These are phyloP conservation scores for Trichonephila clavata DNA, from an alignment of 1,140 invertebrate species.

Conservation along the genomic window DNA sequence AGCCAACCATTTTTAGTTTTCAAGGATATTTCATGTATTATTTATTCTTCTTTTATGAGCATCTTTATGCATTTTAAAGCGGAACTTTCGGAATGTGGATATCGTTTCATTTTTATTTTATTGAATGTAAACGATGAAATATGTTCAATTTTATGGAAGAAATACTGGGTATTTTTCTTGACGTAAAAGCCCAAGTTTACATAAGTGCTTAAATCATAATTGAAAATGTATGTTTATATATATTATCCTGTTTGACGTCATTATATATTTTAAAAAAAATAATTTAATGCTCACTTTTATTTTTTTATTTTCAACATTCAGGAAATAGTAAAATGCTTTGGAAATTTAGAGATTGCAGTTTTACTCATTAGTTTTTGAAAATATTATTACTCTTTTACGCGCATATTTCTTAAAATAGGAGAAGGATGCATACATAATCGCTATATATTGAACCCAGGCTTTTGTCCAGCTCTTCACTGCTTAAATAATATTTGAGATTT, in stretches of 20 bases:
- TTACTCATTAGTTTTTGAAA: too few species aligned
- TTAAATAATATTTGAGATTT: too few species aligned
- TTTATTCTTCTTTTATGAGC: conserved; percentile 22
- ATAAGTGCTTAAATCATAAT: background rate
- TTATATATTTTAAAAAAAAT: too few species aligned
- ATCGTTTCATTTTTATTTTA: background rate
- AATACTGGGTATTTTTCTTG: background rate
- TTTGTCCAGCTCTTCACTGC: too few species aligned
- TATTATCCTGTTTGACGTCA: background rate
- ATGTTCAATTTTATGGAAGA: background rate
- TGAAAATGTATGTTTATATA: background rate
- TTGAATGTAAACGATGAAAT: background rate
- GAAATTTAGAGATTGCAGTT: too few species aligned
- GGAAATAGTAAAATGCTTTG: too few species aligned
- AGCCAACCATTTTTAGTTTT: conserved; percentile 38
- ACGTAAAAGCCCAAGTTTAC: background rate
- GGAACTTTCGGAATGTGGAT: conserved; percentile 19
- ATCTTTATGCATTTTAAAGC: conserved; percentile 29
- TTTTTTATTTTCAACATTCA: too few species aligned
- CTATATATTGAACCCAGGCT: too few species aligned
- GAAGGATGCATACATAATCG: too few species aligned
- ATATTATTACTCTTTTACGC: too few species aligned
- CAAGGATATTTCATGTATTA: conserved; percentile 14
- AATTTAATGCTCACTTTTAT: too few species aligned
- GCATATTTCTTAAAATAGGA: too few species aligned